Evolutionary conservation across 2,797 vertebrate genomes (phyloP), one percentile per base, ranked within the genome.

Genomic region (Schizothorax lantsangensis): DNA sequence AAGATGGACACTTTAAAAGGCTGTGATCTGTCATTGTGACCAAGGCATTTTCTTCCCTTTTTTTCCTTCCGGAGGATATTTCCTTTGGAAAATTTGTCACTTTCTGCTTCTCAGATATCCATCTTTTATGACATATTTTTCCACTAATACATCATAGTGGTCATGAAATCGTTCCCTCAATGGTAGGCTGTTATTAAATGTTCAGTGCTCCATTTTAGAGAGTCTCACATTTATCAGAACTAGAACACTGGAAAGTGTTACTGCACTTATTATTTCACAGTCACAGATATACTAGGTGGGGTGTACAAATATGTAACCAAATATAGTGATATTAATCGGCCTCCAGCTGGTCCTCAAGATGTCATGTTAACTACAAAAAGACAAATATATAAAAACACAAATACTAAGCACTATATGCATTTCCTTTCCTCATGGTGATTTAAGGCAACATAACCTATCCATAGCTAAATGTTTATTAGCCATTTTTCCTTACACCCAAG

Each of bases 1-100:
- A 79, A 80, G 84, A 64, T 57, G 68, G 45, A 84, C 90, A 86
- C 80, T 80, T 89, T 90, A 57, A 86, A 87, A 52, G 62, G 30
- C 21, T 90, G 87, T 89, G 74, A 85, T 85, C 33, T 43, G 1
- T 85, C 74, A 77, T 75, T 36, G 68, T 93, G 90, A 94, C 92
- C 91, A 92, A 93, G 91, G 91, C 45, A 43, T 80, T 47, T 89
- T 80, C 38, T 5, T n/a, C 71, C 69, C 11, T 59, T 79, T 45
- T 59, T 43, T 33, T 17, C 1, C 9, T 86, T 82, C 68, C 87
- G 85, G 17, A 79, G 57, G 73, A 88, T 73, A 57, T 89, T 84
- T 83, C 59, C 21, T 81, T 66, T 38, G 54, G 73, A 86, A 90
- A 89, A 83, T 88, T 19, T 86, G 77, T 40, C 84, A 89, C 89